Evolutionary conservation across 2,797 vertebrate genomes (phyloP).

Genomic region (Rhodeus uyekii): DNA sequence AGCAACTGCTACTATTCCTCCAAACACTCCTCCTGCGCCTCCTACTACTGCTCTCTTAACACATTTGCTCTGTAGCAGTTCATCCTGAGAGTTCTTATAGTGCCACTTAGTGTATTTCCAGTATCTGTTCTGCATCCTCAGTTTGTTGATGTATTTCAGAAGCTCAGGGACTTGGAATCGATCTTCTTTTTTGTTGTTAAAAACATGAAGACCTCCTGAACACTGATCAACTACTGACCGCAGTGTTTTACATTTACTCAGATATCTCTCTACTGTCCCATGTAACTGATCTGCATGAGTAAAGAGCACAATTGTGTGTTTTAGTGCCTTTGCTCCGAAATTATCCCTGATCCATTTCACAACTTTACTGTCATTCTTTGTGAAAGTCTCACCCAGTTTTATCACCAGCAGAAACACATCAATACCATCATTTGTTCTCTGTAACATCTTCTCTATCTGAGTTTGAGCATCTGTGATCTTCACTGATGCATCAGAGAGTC

Average conservation of each 20-base stretch:
- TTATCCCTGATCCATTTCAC: neutral
- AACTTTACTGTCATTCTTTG: fast-evolving
- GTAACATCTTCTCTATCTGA: neutral
- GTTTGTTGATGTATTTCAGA: neutral
- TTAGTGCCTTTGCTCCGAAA: neutral
- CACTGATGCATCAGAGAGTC: neutral
- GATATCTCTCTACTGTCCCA: neutral
- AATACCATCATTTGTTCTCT: neutral
- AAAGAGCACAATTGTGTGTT: neutral
- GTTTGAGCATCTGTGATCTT: neutral
- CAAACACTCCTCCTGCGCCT: too few relatives aligned
- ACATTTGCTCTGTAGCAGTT: too few relatives aligned
- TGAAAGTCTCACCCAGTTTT: neutral
- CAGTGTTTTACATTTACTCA: fast-evolving
- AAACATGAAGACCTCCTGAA: neutral
- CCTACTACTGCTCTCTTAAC: fast-evolving
- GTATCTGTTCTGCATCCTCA: neutral
- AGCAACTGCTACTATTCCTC: too few relatives aligned
- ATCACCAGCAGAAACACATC: conserved; percentile 15
- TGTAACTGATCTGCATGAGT: neutral
- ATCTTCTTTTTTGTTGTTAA: neutral
- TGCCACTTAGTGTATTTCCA: neutral
- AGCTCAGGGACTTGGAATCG: neutral
- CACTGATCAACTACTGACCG: neutral
- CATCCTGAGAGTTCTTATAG: too few relatives aligned